These are phyloP conservation scores for Rhabdomys pumilio DNA, from an alignment of 2,797 vertebrate genomes.

Conservation along the genomic window DNA sequence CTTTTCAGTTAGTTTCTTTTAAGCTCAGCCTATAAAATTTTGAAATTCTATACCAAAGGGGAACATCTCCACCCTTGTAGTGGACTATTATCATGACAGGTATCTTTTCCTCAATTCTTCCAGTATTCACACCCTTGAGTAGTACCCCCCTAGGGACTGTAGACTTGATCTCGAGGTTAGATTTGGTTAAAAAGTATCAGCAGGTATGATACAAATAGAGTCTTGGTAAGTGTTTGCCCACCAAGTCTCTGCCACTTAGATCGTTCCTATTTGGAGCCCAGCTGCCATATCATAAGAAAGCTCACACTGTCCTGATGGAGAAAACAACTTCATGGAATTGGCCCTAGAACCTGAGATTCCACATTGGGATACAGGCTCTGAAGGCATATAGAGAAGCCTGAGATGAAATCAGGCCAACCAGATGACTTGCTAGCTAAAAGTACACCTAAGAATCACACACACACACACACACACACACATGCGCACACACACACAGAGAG, in stretches of 20 bases:
- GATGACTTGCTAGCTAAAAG: background rate
- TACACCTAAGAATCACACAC: no score
- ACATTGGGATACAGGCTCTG: background rate
- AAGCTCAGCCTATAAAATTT: conserved; percentile 4
- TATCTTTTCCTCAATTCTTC: background rate
- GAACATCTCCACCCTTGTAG: no score
- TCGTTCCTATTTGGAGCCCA: background rate
- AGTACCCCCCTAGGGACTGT: background rate
- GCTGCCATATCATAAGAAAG: background rate
- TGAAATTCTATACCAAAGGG: background rate
- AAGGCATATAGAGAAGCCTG: background rate
- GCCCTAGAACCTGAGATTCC: background rate
- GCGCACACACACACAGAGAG: background rate
- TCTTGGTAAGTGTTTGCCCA: background rate
- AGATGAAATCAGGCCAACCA: background rate
- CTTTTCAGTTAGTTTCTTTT: background rate
- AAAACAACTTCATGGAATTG: background rate
- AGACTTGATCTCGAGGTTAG: background rate
- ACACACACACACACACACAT: background rate
- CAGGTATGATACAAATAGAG: background rate
- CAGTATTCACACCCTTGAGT: background rate
- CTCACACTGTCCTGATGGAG: background rate
- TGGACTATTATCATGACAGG: background rate
- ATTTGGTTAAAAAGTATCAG: conserved; percentile 29
- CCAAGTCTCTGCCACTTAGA: background rate